Percentiles rank a stretch among this genome's conserved stretches.
These are phyloP conservation scores for Acleris literana DNA, from an alignment of 2,888 invertebrate species.

Conservation along the genomic window DNA sequence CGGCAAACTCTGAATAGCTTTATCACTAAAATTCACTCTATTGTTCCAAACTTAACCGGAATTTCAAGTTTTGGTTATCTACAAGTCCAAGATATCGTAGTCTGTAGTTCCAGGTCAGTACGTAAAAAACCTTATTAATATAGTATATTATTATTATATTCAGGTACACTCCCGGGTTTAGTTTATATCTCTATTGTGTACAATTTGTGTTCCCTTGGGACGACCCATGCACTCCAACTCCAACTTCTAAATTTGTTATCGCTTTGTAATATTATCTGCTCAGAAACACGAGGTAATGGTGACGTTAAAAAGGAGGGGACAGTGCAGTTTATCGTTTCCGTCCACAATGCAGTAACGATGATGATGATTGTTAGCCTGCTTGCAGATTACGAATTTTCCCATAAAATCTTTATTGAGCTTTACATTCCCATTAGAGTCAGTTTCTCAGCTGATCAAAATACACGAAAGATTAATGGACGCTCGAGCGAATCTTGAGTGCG, in stretches of 20 bases:
- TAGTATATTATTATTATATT: too few species aligned
- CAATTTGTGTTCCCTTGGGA: not conserved
- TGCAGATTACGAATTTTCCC: too few species aligned
- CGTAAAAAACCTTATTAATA: too few species aligned
- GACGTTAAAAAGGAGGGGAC: not conserved
- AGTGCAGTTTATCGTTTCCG: not conserved
- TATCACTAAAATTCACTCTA: not conserved
- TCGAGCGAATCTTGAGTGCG: constrained; percentile 27
- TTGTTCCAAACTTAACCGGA: not conserved
- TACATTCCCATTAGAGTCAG: not conserved
- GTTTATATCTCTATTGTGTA: not conserved
- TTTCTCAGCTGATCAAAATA: constrained; percentile 8
- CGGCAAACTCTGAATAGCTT: too few species aligned
- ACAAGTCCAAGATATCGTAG: not conserved
- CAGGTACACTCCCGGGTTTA: too few species aligned
- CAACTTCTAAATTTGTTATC: not conserved
- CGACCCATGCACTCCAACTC: not conserved
- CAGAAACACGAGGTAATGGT: not conserved
- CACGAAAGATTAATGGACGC: constrained; percentile 21
- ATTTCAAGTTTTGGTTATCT: not conserved
- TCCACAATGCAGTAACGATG: too few species aligned
- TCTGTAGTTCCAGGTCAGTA: too few species aligned
- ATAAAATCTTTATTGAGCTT: too few species aligned
- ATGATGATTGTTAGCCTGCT: too few species aligned
- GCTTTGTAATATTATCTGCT: not conserved